phyloP scores from a whole-genome alignment of 2,797 vertebrate species.

The Oceanodroma leucorhoa region DNA sequence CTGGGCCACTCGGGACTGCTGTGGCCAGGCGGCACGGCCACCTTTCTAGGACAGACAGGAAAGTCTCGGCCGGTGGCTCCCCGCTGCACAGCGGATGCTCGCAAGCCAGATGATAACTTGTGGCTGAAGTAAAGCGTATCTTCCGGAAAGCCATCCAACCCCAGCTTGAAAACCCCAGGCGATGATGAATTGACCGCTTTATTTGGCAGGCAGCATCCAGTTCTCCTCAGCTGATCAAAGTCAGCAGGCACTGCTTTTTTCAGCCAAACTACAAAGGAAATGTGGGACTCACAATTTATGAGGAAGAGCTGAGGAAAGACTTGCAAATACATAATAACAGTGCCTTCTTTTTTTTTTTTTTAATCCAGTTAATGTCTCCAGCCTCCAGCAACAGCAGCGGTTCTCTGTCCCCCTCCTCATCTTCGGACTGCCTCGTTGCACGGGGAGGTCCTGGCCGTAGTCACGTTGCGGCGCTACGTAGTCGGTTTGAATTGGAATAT shows the following conservation, averaged over 20 bases:
- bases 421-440: conserved; percentile 85
- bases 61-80: neutral
- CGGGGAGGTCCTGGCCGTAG: conserved; percentile 86
- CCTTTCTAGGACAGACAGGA: neutral
- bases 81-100: accelerated
- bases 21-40: neutral
- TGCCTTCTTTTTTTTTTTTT: neutral
- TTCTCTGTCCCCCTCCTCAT: conserved; percentile 90
- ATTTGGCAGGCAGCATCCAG: neutral
- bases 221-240: neutral
- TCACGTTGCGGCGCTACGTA: conserved; percentile 88
- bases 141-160: neutral
- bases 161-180: no score
- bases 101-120: no score
- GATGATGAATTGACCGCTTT: accelerated
- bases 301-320: neutral
- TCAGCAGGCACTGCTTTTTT: neutral
- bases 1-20: neutral
- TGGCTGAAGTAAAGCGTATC: neutral
- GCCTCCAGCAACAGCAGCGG: conserved; percentile 94
- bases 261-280: neutral
- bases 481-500: conserved; percentile 90
- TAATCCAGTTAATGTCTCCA: conserved; percentile 88
- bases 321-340: neutral
- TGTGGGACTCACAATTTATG: accelerated